These are phyloP conservation scores for Anolis apletophallus DNA, from an alignment of 2,797 vertebrate species.

Conservation along the genomic window DNA sequence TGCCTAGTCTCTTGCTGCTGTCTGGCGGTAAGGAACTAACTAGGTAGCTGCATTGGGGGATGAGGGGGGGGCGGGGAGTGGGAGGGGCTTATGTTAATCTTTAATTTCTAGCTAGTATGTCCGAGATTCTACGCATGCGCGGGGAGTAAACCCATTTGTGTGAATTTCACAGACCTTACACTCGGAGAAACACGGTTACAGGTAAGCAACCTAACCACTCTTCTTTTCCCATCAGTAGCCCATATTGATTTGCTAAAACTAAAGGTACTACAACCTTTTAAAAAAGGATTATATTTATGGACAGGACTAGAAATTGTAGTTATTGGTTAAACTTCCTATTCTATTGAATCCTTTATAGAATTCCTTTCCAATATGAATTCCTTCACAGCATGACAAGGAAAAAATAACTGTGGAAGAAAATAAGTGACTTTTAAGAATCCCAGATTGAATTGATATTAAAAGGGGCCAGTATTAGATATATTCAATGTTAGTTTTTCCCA, in stretches of 20 bases:
- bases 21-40: too few relatives aligned
- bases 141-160: too few relatives aligned
- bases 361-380: background rate
- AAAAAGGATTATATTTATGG: conserved; percentile 20
- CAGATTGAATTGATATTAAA: background rate
- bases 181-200: too few relatives aligned
- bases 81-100: too few relatives aligned
- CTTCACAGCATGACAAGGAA: background rate
- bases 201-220: too few relatives aligned
- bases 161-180: too few relatives aligned
- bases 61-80: too few relatives aligned
- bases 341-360: conserved; percentile 8
- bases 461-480: background rate
- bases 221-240: background rate
- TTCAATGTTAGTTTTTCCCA: background rate
- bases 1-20: too few relatives aligned
- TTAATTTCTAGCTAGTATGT: too few relatives aligned
- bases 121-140: too few relatives aligned
- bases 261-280: conserved; percentile 18
- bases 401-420: background rate
- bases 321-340: background rate
- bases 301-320: conserved; percentile 6
- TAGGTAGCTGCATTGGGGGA: too few relatives aligned
- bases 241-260: conserved; percentile 19
- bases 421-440: background rate